Evolutionary conservation across 1,140 invertebrate species (phyloP).

Genomic region (Drosophila willistoni): DNA sequence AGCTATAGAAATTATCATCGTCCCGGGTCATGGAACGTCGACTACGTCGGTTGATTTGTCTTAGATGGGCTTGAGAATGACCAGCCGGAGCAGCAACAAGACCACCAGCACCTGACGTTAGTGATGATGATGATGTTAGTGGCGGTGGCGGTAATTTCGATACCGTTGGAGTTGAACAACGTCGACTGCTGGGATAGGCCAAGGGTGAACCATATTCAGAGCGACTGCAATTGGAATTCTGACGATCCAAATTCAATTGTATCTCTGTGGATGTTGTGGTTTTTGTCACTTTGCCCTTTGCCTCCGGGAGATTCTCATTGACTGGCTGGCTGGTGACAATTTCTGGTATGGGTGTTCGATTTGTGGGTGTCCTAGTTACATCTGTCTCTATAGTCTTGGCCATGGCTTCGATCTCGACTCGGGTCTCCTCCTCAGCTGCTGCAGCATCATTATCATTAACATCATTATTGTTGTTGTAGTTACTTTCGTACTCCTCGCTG

Average conservation of each 20-base stretch:
- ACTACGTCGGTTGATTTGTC: slow-evolving; percentile 29
- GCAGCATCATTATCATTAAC: slow-evolving; percentile 7
- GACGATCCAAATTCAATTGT: slow-evolving; percentile 46
- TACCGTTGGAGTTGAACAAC: slow-evolving; percentile 51
- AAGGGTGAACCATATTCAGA: slow-evolving; percentile 66
- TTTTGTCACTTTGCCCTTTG: not conserved
- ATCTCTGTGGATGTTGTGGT: not conserved
- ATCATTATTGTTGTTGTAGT: not conserved
- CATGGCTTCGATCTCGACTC: not conserved
- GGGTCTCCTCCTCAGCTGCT: slow-evolving; percentile 2
- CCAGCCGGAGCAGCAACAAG: not conserved
- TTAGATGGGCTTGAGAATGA: slow-evolving; percentile 26
- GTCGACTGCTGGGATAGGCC: slow-evolving; percentile 51
- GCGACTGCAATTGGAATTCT: slow-evolving; percentile 69
- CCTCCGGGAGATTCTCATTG: not conserved
- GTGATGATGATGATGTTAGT: not conserved
- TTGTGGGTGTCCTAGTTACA: slow-evolving; percentile 44
- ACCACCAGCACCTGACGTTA: not conserved
- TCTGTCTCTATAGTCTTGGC: not conserved
- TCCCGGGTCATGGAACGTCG: slow-evolving; percentile 75
- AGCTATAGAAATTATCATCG: slow-evolving; percentile 79
- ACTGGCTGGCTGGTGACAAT: slow-evolving; percentile 47
- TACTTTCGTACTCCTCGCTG: slow-evolving; percentile 63
- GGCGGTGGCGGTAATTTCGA: slow-evolving; percentile 9
- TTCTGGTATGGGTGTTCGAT: slow-evolving; percentile 52